Conservation (phyloP, 2,888 invertebrate genomes). For the Cryptophagus acutangulus region DNA sequence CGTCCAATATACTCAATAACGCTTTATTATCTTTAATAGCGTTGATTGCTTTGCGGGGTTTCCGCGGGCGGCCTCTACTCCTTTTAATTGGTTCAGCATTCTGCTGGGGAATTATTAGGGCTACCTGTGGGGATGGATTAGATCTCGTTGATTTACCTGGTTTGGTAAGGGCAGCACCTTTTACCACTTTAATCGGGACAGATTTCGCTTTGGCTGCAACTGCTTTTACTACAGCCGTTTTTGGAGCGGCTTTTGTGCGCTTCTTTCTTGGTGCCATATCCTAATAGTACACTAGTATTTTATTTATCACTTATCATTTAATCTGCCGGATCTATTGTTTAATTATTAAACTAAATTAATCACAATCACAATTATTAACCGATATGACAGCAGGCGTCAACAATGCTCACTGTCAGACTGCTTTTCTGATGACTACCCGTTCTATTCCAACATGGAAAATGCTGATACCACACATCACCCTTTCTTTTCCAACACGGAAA, state of each 20-base stretch:
- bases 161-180: constrained; percentile 3
- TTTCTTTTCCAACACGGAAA: no score
- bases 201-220: constrained; percentile 9
- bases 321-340: no score
- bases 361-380: no score
- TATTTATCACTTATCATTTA: no score
- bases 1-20: constrained; percentile 23
- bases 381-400: no score
- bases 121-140: not conserved
- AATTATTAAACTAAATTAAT: no score
- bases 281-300: no score
- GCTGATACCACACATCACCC: no score
- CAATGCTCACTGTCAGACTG: no score
- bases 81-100: constrained; percentile 1
- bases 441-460: no score
- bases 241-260: constrained; percentile 24
- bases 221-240: constrained; percentile 14
- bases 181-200: not conserved
- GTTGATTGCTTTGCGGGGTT: not conserved
- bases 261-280: constrained; percentile 37
- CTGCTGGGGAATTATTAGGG: no score
- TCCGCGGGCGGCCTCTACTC: not conserved
- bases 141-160: not conserved
- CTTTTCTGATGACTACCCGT: no score
- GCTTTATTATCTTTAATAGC: constrained; percentile 14